Evolutionary conservation across 2,797 vertebrate species (phyloP).

Genomic region (Clarias laeviceps): DNA sequence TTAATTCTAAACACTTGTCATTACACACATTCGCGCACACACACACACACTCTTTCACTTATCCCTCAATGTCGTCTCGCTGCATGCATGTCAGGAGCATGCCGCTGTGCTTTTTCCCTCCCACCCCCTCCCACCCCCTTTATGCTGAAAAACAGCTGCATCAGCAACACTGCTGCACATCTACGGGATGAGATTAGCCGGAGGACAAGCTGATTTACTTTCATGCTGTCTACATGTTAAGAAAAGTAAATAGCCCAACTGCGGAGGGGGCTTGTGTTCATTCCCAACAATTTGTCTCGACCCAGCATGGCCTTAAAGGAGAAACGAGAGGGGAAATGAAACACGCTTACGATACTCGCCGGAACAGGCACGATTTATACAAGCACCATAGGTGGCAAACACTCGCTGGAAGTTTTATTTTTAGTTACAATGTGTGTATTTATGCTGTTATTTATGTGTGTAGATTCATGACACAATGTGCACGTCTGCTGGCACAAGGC

Average conservation of each 20-base stretch:
- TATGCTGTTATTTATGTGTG: constrained; percentile 13
- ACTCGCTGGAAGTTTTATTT: not conserved
- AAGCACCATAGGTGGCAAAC: constrained; percentile 30
- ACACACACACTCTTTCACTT: constrained; percentile 41
- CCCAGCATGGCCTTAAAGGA: not conserved
- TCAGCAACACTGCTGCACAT: constrained; percentile 68
- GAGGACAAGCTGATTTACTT: constrained; percentile 68
- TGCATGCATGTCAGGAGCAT: constrained; percentile 74
- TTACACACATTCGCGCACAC: not conserved
- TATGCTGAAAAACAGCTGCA: constrained; percentile 65
- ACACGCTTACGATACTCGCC: not conserved
- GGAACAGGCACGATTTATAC: constrained; percentile 26
- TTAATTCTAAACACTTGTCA: not conserved
- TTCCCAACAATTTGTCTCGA: constrained; percentile 36
- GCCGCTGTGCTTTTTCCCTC: constrained; percentile 63
- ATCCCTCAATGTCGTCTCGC: constrained; percentile 68
- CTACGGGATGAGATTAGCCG: constrained; percentile 66
- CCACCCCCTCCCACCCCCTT: constrained; percentile 30
- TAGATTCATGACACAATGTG: constrained; percentile 24
- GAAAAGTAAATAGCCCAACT: constrained; percentile 17
- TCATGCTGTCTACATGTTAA: constrained; percentile 59
- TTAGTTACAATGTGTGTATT: constrained; percentile 6
- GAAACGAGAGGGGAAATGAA: not conserved
- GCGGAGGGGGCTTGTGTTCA: constrained; percentile 31
- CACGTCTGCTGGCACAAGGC: constrained; percentile 37